Evolutionary conservation across 2,797 vertebrate species (phyloP).

Genomic region (Sebastes hopkinsi): DNA sequence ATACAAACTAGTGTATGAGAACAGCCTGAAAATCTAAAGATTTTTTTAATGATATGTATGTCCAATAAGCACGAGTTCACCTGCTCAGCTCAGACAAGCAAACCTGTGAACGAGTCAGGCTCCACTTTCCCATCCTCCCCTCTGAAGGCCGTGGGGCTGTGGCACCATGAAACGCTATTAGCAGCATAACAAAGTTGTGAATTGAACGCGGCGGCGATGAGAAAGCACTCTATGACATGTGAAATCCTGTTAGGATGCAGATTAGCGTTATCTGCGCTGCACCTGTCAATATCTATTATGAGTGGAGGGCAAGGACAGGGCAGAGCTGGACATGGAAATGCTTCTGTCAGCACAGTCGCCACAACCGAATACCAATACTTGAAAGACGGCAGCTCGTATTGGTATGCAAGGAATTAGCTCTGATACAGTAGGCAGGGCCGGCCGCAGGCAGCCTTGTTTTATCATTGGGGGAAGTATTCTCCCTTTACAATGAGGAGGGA

Average conservation of each 20-base stretch:
- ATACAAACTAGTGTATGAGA: not conserved
- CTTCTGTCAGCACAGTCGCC: constrained; percentile 61
- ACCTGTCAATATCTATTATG: constrained; percentile 69
- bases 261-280: constrained; percentile 60
- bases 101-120: constrained; percentile 10
- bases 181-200: constrained; percentile 46
- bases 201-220: constrained; percentile 36
- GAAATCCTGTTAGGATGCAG: constrained; percentile 66
- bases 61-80: constrained; percentile 15
- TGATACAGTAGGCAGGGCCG: constrained; percentile 1
- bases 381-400: constrained; percentile 2
- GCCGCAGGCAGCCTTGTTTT: not conserved
- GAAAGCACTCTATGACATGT: constrained; percentile 47
- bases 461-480: not conserved
- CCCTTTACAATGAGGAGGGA: constrained; percentile 3
- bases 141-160: constrained; percentile 13
- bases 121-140: constrained; percentile 4
- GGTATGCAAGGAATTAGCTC: constrained; percentile 30
- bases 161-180: constrained; percentile 52
- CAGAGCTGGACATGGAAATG: constrained; percentile 49
- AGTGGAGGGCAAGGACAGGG: constrained; percentile 55
- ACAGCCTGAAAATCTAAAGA: not conserved
- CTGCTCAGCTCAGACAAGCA: constrained; percentile 10
- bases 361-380: constrained; percentile 9
- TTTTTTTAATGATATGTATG: not conserved